Base-by-base conservation (phyloP, 2,113 vertebrate genomes). In the Passer montanus region DNA sequence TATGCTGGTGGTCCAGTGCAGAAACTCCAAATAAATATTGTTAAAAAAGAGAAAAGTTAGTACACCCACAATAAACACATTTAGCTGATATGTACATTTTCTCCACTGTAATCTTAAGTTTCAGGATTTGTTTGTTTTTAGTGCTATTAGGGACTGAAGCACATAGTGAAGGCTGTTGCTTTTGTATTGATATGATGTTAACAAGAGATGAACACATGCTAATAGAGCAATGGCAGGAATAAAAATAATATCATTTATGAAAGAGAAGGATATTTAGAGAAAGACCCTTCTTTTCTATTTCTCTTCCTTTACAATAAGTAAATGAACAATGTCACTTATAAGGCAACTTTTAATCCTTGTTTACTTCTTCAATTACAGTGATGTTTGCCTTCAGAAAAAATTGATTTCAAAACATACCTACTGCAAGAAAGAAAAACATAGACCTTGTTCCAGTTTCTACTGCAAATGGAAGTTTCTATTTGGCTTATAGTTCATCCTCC, bases 1-100 rank as follows among this genome's bases (percentile, higher is more conserved):
- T 74, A 47, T 4, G 22, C 72, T 96, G 75, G 90, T 96, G 82
- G 85, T 95, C 87, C 64, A 70, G n/a, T 41, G 41, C 30, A 85
- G 68, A 94, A 92, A 77, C 19, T 12, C 44, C 39, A 90, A 89
- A 73, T 46, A 59, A 21, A 67, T 64, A 47, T 16, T 56, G 39
- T 16, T 79, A 21, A 70, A 84, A 76, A 37, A 55, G 67, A 18
- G 22, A 39, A 55, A 81, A 85, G 7, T 85, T 44, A 58, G 33
- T 90, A 50, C 10, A 33, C 6, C 6, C 63, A 72, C 35, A 89
- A 60, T 77, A 87, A 94, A 84, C 64, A 84, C 7, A 59, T 68
- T 81, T 19, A 39, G 28, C 15, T 39, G 67, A 73, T 74, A 60
- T 4, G 27, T 31, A 75, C n/a, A 19, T 39, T 70, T 91, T 19